These are phyloP conservation scores for Parelbella ahira DNA, from an alignment of 2,888 invertebrate species.

Conservation along the genomic window DNA sequence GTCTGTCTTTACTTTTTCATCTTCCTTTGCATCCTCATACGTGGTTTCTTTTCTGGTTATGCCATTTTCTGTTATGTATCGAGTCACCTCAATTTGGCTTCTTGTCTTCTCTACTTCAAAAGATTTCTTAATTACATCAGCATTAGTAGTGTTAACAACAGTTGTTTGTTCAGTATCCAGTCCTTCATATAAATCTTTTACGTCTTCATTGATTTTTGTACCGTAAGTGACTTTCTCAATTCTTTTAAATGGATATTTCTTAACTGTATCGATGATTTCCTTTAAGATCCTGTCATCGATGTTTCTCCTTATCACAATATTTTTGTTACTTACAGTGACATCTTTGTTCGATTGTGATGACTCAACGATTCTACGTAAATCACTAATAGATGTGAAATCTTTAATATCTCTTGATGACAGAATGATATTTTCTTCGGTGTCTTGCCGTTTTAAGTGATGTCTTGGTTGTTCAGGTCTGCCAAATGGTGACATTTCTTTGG, in stretches of 20 bases:
- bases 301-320: conserved; percentile 70
- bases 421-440: conserved; percentile 73
- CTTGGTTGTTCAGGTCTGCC: conserved; percentile 64
- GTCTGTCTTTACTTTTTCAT: conserved; percentile 72
- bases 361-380: conserved; percentile 69
- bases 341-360: conserved; percentile 66
- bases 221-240: conserved; percentile 78
- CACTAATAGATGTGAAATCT: conserved; percentile 74
- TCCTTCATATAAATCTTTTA: conserved; percentile 77
- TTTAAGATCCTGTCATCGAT: conserved; percentile 68
- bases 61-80: conserved; percentile 72
- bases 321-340: conserved; percentile 68
- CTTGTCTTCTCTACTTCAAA: conserved; percentile 71
- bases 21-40: conserved; percentile 74
- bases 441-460: conserved; percentile 69
- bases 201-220: conserved; percentile 80
- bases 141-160: conserved; percentile 54
- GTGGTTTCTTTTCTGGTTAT: conserved; percentile 71
- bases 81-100: conserved; percentile 75
- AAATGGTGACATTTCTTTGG: conserved; percentile 67
- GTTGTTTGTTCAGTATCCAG: conserved; percentile 65
- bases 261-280: conserved; percentile 73
- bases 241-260: conserved; percentile 73
- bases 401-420: conserved; percentile 71
- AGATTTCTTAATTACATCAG: conserved; percentile 64